Conservation (phyloP, 2,113 vertebrate species). For the Grammomys surdaster region DNA sequence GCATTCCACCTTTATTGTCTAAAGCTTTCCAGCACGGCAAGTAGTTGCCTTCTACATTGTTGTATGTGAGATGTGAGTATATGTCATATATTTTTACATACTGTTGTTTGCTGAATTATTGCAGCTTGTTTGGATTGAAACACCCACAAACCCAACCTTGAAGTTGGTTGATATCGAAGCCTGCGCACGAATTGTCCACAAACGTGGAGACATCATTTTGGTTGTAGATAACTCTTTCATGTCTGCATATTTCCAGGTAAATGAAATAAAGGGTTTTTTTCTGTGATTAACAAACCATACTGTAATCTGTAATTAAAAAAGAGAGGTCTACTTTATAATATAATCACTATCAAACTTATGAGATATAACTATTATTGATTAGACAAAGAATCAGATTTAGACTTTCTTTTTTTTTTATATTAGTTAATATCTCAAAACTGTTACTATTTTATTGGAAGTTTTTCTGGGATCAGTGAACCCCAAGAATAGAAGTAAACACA, state of each 20-base stretch:
- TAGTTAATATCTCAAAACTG: slow-evolving; percentile 8
- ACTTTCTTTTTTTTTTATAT: slow-evolving; percentile 26
- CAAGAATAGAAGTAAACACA: not conserved
- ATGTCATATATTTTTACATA: not conserved
- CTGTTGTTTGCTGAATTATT: slow-evolving; percentile 46
- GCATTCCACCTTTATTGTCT: not conserved
- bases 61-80: not conserved
- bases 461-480: not conserved
- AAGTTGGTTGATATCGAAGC: slow-evolving; percentile 93
- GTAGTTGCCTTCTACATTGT: not conserved
- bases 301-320: not conserved
- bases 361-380: slow-evolving; percentile 18
- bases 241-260: slow-evolving; percentile 98
- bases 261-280: not conserved
- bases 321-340: not conserved
- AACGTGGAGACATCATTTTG: slow-evolving; percentile 90
- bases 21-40: not conserved
- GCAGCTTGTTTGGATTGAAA: slow-evolving; percentile 97
- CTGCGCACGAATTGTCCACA: slow-evolving; percentile 89
- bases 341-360: not conserved
- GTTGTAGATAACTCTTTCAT: slow-evolving; percentile 98
- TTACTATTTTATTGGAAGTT: not conserved
- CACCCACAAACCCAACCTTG: slow-evolving; percentile 94
- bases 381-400: slow-evolving; percentile 35
- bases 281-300: not conserved